Evolutionary conservation across 2,113 vertebrate species (phyloP).

Genomic region (Zosterops pallidus): DNA sequence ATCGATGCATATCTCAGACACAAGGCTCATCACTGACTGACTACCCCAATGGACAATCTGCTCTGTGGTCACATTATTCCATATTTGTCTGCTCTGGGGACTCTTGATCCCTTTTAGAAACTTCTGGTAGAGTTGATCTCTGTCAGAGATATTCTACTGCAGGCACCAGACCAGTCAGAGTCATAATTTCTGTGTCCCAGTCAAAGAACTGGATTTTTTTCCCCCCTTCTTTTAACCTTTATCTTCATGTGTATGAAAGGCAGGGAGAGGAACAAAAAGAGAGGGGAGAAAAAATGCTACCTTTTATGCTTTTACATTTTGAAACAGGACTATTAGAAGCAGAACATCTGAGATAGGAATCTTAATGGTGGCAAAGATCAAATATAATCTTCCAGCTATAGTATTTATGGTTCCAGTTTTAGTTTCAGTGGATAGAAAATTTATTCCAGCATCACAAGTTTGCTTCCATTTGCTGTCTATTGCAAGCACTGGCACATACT

Average conservation of each 20-base stretch:
- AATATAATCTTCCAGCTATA: constrained; percentile 66
- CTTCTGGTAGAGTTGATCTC: background rate
- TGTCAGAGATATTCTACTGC: background rate
- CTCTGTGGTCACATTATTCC: background rate
- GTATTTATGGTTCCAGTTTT: constrained; percentile 59
- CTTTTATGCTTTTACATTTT: background rate
- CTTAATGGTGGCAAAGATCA: constrained; percentile 54
- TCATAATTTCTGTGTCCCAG: background rate
- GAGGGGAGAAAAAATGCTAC: background rate
- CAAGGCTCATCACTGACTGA: background rate
- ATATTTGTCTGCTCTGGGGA: background rate
- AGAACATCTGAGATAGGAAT: constrained; percentile 39
- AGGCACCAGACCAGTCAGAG: background rate
- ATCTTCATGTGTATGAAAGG: background rate
- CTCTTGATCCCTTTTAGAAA: background rate
- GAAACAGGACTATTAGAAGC: constrained; percentile 27
- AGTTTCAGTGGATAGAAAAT: constrained; percentile 51
- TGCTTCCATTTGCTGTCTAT: constrained; percentile 54
- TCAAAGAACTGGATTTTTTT: background rate
- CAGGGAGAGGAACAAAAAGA: background rate
- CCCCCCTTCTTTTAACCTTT: background rate
- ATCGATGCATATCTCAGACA: background rate
- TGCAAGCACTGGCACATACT: constrained; percentile 39
- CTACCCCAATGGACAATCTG: background rate
- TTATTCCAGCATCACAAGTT: constrained; percentile 52